phyloP scores from a whole-genome alignment of 2,113 vertebrate species.

The Mus musculus region DNA sequence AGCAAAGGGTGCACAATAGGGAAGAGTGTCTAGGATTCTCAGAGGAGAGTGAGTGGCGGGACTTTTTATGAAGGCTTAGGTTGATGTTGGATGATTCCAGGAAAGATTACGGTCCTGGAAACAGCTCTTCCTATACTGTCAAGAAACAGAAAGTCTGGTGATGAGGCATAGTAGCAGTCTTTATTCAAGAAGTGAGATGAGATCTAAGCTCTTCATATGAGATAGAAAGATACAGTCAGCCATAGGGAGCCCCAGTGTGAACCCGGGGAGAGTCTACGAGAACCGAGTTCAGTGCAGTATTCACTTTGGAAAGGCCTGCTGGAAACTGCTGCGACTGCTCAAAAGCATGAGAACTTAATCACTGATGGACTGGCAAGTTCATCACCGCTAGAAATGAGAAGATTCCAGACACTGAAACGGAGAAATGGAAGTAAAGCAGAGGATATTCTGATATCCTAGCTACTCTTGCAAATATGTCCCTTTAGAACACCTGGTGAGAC shows the following conservation, averaged over 20 bases:
- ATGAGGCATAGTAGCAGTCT: background rate
- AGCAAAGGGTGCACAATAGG: background rate
- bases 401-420: background rate
- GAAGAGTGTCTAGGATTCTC: background rate
- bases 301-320: background rate
- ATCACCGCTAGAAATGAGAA: background rate
- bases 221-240: background rate
- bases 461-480: background rate
- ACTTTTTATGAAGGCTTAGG: background rate
- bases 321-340: background rate
- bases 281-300: background rate
- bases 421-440: background rate
- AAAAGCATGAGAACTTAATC: background rate
- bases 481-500: background rate
- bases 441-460: background rate
- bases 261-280: rapidly evolving
- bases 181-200: background rate
- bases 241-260: background rate
- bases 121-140: background rate
- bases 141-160: background rate
- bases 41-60: background rate
- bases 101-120: background rate
- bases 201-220: background rate
- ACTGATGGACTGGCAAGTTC: background rate
- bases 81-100: background rate